phyloP scores from a whole-genome alignment of 2,113 vertebrate species.

The Dermatemys mawii region DNA sequence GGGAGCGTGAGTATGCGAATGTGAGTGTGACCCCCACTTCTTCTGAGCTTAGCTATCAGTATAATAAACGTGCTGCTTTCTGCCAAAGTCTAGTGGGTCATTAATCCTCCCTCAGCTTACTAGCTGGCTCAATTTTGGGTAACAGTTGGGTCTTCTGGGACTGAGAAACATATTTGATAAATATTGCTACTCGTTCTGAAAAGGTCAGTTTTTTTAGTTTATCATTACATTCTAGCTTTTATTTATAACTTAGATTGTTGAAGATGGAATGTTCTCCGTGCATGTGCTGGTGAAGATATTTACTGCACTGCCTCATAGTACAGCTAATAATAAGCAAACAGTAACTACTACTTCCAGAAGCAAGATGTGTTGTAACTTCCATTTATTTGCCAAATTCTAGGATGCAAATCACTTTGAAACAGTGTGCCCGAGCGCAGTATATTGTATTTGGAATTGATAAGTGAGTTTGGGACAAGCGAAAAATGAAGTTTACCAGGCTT shows the following conservation, averaged over 20 bases:
- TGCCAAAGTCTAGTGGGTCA: no score
- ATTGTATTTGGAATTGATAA: neutral
- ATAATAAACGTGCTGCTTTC: no score
- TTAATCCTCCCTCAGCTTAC: no score
- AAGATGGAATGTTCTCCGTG: neutral
- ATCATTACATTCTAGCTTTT: neutral
- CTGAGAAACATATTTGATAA: slow-evolving; percentile 15
- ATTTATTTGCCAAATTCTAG: neutral
- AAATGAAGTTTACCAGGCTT: no score
- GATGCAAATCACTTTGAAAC: neutral
- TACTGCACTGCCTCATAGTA: neutral
- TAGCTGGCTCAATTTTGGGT: no score
- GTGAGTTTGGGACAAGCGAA: no score
- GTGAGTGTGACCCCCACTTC: no score
- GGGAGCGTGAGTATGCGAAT: no score
- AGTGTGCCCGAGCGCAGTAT: neutral
- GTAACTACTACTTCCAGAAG: neutral
- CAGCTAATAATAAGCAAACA: neutral
- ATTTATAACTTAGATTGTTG: neutral
- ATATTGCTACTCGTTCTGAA: neutral
- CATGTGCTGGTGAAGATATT: neutral
- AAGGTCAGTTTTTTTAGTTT: neutral
- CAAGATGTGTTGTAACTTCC: neutral
- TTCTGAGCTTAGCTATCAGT: no score
- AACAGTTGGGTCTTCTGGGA: neutral